Evolutionary conservation across 2,797 vertebrate species (phyloP).

Genomic region (Steatocranus sp.): DNA sequence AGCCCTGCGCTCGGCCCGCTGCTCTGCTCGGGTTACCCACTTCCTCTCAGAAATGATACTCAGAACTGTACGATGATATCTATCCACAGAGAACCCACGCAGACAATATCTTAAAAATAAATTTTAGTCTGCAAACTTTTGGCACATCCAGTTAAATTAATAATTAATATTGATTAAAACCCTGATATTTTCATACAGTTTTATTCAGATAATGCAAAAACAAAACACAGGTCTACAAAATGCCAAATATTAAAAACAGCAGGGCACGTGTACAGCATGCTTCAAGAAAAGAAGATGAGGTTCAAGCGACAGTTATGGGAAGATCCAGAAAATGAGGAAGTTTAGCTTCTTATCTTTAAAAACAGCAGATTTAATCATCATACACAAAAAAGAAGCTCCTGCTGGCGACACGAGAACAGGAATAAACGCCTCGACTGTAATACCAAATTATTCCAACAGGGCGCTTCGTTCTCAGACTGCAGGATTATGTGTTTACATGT

Average conservation of each 20-base stretch:
- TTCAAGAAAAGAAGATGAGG: not conserved
- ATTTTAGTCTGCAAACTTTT: not conserved
- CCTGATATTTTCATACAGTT: not conserved
- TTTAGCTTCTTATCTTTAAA: not conserved
- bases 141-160: not conserved
- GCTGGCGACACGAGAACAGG: not conserved
- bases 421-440: not conserved
- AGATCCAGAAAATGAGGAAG: not conserved
- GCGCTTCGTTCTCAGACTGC: not conserved
- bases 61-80: not conserved
- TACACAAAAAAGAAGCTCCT: not conserved
- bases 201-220: not conserved
- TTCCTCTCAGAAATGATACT: not conserved
- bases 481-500: not conserved
- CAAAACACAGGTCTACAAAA: not conserved
- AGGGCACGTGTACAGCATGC: too few relatives aligned
- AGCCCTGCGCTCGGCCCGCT: rapidly evolving
- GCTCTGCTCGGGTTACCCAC: not conserved
- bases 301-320: not conserved
- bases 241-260: not conserved
- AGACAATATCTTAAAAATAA: rapidly evolving
- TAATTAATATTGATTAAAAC: not conserved
- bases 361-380: not conserved
- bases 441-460: not conserved
- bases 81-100: not conserved